Evolutionary conservation across 2,888 invertebrate species (phyloP), one percentile per base, ranked within the genome.

Genomic region (Cetonia aurata): DNA sequence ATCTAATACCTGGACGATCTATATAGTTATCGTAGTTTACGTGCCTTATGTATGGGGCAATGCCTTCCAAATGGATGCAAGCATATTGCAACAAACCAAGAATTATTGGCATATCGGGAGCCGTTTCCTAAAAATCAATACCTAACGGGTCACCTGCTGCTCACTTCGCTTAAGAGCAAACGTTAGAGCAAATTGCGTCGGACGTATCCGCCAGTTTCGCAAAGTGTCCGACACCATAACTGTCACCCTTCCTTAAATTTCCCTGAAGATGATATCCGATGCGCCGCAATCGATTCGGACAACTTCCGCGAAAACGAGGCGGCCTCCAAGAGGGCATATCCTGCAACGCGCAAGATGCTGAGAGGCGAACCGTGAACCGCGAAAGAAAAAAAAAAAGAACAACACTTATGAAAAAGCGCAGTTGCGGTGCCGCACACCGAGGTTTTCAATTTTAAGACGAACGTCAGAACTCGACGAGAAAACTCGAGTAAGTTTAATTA

Each of bases 401-500:
- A 60, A 69, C 69, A 69, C 70, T 70, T 67, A 55, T 68, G 73
- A 71, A 67, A 71, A 44, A 68, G 62, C 66, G 66, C 59, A 50
- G 62, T 59, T 56, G 69, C 60, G 70, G 72, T 59, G 37, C 37
- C 1, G 37, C 37, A 8, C 8, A 72, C 67, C 52, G 48, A 73
- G 75, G 75, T 76, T 77, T 77, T 77, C 76, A 76, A 77, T 76
- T 77, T 76, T 73, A 75, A 76, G 74, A 73, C 74, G 62, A 76
- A 77, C 74, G 77, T 77, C 77, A 77, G 75, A 77, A 77, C 76
- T 77, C 76, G 69, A 72, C 69, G 69, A 53, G 74, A 75, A 75
- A 77, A 77, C 74, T 77, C 74, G 72, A 69, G 74, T 70, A 77
- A 77, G 72, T 77, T 77, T 77, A 77, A 77, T 78, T 78, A 77